A percentile compares a stretch with the other conserved stretches of the same genome.
Evolutionary conservation across 2,113 vertebrate genomes (phyloP).

Genomic region (Himantopus leucocephalus): DNA sequence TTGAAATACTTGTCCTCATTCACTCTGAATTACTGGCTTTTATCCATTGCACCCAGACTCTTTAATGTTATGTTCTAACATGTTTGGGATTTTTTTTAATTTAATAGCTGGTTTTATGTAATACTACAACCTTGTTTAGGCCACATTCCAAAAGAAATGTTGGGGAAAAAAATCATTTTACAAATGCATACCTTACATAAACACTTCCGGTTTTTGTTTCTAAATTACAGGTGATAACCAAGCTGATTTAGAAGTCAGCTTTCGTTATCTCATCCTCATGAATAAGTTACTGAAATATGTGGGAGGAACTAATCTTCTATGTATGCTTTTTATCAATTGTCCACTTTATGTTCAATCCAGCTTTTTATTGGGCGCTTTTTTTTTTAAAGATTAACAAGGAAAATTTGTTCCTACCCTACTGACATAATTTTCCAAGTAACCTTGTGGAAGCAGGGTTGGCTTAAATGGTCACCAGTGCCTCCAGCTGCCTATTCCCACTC

Average conservation of each 20-base stretch:
- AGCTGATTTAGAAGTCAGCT: conserved; percentile 33
- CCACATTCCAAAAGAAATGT: conserved; percentile 46
- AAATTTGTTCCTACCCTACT: background rate
- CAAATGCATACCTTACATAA: conserved; percentile 43
- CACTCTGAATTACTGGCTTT: conserved; percentile 37
- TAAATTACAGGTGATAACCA: conserved; percentile 39
- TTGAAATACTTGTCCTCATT: conserved; percentile 47
- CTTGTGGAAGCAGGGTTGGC: background rate
- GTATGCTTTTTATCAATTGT: conserved; percentile 17
- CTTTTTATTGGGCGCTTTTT: background rate
- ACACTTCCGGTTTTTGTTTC: conserved; percentile 26
- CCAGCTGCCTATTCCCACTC: background rate
- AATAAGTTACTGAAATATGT: background rate
- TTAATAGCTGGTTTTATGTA: conserved; percentile 41
- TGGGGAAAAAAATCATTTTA: background rate
- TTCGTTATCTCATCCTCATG: conserved; percentile 19
- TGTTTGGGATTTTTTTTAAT: conserved; percentile 3
- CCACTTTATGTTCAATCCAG: conserved; percentile 8
- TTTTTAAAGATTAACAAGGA: background rate
- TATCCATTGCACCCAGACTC: conserved; percentile 17
- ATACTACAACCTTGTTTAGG: conserved; percentile 24
- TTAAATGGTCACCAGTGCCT: background rate
- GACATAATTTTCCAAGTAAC: background rate
- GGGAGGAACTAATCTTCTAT: background rate
- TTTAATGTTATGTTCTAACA: conserved; percentile 42